Evolutionary conservation across 2,113 vertebrate species (phyloP).

Genomic region (Nerophis ophidion): DNA sequence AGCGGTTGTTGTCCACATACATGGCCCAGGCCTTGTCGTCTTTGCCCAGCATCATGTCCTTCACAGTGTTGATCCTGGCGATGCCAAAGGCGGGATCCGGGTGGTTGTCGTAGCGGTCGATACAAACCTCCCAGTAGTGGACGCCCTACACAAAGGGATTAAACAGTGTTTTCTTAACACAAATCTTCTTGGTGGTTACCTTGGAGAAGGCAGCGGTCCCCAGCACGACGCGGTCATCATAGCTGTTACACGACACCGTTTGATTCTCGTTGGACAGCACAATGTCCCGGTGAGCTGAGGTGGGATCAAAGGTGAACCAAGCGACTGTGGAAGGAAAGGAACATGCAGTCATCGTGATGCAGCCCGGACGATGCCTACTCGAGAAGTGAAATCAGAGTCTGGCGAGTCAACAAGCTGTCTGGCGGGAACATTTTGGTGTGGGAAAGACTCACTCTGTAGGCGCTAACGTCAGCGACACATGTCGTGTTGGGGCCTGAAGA

Average conservation of each 20-base stretch:
- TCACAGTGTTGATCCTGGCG: conserved; percentile 87
- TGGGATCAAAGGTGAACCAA: conserved; percentile 94
- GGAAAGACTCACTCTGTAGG: neutral
- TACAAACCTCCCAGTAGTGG: conserved; percentile 92
- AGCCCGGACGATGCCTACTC: neutral
- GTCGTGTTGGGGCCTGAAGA: neutral
- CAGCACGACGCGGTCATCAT: conserved; percentile 92
- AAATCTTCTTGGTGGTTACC: conserved; percentile 14
- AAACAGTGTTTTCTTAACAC: neutral
- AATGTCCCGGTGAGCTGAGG: conserved; percentile 91
- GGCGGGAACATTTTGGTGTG: neutral
- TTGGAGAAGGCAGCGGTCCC: conserved; percentile 95
- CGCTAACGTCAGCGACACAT: neutral
- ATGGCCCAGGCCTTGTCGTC: conserved; percentile 98
- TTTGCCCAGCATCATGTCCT: conserved; percentile 97
- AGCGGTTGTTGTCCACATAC: conserved; percentile 99
- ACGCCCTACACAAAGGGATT: conserved; percentile 59
- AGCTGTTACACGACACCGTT: conserved; percentile 92
- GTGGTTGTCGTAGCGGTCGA: conserved; percentile 97
- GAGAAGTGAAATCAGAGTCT: neutral
- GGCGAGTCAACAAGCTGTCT: neutral
- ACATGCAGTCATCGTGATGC: neutral
- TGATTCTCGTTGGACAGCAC: conserved; percentile 92
- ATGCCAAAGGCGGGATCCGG: conserved; percentile 94
- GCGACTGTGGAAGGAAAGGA: conserved; percentile 77